Evolutionary conservation across 2,888 invertebrate genomes (phyloP).

Genomic region (Pristionchus arcanus): DNA sequence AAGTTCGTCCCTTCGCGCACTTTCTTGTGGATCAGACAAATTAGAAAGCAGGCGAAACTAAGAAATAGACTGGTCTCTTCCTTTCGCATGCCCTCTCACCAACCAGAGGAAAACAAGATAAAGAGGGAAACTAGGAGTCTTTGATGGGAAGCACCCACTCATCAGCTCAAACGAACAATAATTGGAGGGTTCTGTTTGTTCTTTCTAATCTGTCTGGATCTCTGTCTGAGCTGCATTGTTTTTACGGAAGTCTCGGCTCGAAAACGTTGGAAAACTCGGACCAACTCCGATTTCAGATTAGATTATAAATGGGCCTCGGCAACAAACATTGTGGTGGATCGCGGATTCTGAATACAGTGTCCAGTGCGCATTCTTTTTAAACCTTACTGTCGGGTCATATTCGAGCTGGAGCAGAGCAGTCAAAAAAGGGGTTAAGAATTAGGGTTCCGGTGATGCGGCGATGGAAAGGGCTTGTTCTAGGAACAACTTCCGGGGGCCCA

Average conservation of each 20-base stretch:
- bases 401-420: too few relatives aligned
- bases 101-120: neutral
- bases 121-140: too few relatives aligned
- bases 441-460: too few relatives aligned
- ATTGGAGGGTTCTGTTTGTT: neutral
- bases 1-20: too few relatives aligned
- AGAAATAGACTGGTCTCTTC: neutral
- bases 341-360: neutral
- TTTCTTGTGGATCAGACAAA: neutral
- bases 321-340: neutral
- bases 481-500: neutral
- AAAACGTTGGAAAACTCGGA: neutral
- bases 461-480: too few relatives aligned
- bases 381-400: too few relatives aligned
- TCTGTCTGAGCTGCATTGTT: neutral
- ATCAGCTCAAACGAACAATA: neutral
- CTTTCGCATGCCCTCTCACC: neutral
- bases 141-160: conserved; percentile 14
- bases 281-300: neutral
- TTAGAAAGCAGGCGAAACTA: neutral
- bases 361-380: too few relatives aligned
- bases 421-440: too few relatives aligned
- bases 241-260: neutral
- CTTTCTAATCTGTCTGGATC: neutral
- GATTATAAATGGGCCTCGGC: neutral